A percentile compares a stretch with the other conserved stretches of the same genome.
These are phyloP conservation scores for Pangasianodon gigas DNA, from an alignment of 2,113 vertebrate genomes.

Conservation along the genomic window DNA sequence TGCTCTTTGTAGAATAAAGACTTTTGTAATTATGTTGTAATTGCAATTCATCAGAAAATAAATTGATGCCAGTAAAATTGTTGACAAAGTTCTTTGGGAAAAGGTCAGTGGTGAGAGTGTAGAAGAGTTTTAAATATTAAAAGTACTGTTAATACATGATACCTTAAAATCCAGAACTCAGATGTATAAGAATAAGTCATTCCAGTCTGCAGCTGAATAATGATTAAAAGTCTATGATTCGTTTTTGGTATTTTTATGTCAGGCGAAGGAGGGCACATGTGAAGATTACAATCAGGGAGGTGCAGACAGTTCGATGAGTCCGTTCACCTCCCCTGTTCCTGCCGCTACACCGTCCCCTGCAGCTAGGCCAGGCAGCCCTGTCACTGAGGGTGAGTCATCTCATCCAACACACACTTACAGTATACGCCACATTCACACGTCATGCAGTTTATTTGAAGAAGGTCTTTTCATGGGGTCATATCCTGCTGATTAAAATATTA, in stretches of 20 bases:
- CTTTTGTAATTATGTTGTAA: background rate
- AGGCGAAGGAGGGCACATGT: constrained; percentile 78
- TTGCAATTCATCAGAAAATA: background rate
- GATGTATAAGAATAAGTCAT: background rate
- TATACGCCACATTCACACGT: background rate
- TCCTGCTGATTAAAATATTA: background rate
- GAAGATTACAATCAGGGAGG: constrained; percentile 76
- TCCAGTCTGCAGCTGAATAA: background rate
- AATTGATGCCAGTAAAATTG: background rate
- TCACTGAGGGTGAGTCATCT: constrained; percentile 80
- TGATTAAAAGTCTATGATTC: background rate
- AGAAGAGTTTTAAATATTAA: background rate
- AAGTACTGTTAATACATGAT: background rate
- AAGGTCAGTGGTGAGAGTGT: background rate
- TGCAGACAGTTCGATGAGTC: constrained; percentile 63
- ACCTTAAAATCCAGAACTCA: background rate
- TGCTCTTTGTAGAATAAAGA: background rate
- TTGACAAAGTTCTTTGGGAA: background rate
- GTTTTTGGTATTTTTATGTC: background rate
- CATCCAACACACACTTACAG: background rate
- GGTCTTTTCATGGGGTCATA: background rate
- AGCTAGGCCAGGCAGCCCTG: constrained; percentile 66
- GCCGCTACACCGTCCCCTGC: constrained; percentile 69
- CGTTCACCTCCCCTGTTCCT: constrained; percentile 61
- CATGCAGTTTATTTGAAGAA: background rate